Evolutionary conservation across 2,797 vertebrate genomes (phyloP), one percentile per base, ranked within the genome.

Genomic region (Micrastur ruficollis): DNA sequence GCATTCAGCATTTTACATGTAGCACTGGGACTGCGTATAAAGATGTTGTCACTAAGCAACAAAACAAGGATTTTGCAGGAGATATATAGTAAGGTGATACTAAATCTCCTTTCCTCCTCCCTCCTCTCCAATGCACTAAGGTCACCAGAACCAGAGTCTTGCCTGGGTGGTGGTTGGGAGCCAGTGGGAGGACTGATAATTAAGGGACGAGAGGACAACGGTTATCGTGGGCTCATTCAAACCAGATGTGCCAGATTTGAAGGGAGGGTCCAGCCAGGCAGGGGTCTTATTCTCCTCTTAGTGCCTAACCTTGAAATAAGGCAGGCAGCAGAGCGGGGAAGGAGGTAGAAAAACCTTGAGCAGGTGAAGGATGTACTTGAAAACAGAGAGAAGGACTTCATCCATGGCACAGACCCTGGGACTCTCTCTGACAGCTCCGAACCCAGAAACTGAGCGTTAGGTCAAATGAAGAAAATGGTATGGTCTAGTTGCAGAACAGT

Each of bases 41-140:
- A 86, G 58, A 80, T 44, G 18, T 58, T 94, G 91, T 95, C 95
- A 79, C 88, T 79, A 95, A 95, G 94, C 95, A 95, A 94, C 87
- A 94, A 89, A 94, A 67, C 67, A 46, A 4, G 1, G 62, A 44
- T 91, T 95, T 86, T 90, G 49, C 62, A 86, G 70, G 82, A 86
- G 82, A 36, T 14, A 44, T 44, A 44, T 44, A 52, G 38, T 11
- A 65, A 83, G 80, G 73, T 90, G 90, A 73, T 50, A 49, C 53
- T 53, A 53, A 86, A 70, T 17, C 20, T 88, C 50, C 49, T 81
- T 66, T 74, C 70, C 46, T 91, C 25, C 21, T 66, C 36, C 42
- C 10, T 75, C 31, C 16, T 81, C 38, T 81, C n/a, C 61, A 63
- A 1, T 23, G 23, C 31, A 40, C 58, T 38, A 12, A 32, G 52